phyloP scores from a whole-genome alignment of 2,888 invertebrate genomes.

The Nowickia ferox region DNA sequence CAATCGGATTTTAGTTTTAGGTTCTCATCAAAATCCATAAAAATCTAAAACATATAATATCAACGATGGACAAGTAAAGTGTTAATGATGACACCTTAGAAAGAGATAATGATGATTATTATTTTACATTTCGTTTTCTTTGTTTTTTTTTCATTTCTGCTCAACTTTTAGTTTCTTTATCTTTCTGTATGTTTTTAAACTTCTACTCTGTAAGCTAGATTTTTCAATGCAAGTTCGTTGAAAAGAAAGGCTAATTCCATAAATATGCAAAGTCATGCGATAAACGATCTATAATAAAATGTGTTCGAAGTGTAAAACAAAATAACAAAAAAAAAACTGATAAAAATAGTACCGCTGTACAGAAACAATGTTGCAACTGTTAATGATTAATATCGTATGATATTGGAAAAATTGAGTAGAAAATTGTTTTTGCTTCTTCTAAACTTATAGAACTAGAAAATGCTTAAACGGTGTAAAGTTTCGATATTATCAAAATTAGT shows the following conservation, averaged over 20 bases:
- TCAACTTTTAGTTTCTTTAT: neutral
- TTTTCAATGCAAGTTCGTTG: slow-evolving; percentile 32
- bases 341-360: slow-evolving; percentile 31
- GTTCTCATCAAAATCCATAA: slow-evolving; percentile 60
- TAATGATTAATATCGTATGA: slow-evolving; percentile 58
- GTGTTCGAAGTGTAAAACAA: slow-evolving; percentile 40
- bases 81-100: slow-evolving; percentile 82
- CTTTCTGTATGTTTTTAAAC: neutral
- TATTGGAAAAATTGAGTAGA: slow-evolving; percentile 75
- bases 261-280: slow-evolving; percentile 82
- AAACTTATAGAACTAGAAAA: slow-evolving; percentile 19
- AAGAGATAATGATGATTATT: slow-evolving; percentile 72
- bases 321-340: slow-evolving; percentile 23
- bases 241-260: slow-evolving; percentile 76
- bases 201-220: slow-evolving; percentile 61
- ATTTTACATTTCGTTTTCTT: slow-evolving; percentile 55
- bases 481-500: neutral
- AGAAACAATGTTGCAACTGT: slow-evolving; percentile 63
- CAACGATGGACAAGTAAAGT: slow-evolving; percentile 68
- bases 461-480: slow-evolving; percentile 1
- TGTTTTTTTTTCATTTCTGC: neutral
- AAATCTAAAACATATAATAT: slow-evolving; percentile 52
- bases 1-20: slow-evolving; percentile 51
- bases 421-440: slow-evolving; percentile 73
- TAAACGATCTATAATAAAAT: slow-evolving; percentile 71